These are phyloP conservation scores for Todiramphus saurophagus DNA, from an alignment of 2,113 vertebrate genomes.

Conservation along the genomic window DNA sequence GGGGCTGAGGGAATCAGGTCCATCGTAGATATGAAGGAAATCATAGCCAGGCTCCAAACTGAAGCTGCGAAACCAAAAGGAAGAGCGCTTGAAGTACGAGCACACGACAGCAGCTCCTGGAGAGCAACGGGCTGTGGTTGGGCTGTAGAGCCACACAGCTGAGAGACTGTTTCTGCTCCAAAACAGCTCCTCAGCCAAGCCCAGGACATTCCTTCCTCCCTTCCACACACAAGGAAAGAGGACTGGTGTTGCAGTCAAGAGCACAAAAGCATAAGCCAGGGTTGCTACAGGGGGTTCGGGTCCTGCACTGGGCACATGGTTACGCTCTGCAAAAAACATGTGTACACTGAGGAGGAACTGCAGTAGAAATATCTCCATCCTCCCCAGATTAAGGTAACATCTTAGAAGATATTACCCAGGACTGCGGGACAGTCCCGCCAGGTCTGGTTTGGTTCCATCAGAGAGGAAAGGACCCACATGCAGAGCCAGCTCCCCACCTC, in stretches of 20 bases:
- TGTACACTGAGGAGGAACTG: fast-evolving
- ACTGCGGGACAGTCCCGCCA: fast-evolving
- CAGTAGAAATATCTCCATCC: fast-evolving
- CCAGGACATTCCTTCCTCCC: background rate
- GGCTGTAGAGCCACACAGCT: background rate
- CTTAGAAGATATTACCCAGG: background rate
- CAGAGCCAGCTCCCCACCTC: background rate
- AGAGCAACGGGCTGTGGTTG: background rate
- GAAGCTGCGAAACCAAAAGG: conserved; percentile 79
- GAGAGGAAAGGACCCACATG: fast-evolving
- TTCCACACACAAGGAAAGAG: fast-evolving
- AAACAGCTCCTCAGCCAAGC: background rate
- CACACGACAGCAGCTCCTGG: background rate
- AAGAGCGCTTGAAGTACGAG: fast-evolving
- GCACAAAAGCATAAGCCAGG: background rate
- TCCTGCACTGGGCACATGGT: fast-evolving
- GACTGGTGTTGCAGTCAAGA: background rate
- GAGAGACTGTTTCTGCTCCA: background rate
- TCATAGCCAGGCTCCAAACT: conserved; percentile 97
- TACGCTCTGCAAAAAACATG: fast-evolving
- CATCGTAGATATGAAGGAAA: conserved; percentile 96
- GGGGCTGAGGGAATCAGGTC: conserved; percentile 90
- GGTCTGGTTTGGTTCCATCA: background rate
- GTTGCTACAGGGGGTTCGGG: background rate
- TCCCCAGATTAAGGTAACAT: fast-evolving